Percentiles rank a stretch among this genome's conserved stretches.
phyloP scores from a whole-genome alignment of 1,140 invertebrate species.

The Scaptomyza hsui region DNA sequence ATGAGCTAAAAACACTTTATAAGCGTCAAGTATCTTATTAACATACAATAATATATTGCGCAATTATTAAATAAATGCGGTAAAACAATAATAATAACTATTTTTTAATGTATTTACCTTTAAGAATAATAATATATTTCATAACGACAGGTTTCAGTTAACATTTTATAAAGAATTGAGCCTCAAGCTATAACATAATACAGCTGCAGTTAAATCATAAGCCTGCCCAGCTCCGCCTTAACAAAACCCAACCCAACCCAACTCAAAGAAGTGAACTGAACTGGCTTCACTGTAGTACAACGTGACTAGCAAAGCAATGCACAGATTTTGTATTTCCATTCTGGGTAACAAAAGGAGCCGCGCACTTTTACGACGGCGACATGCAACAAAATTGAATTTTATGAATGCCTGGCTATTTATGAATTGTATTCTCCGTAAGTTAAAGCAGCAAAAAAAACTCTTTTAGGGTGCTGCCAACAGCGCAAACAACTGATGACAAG shows the following conservation, averaged over 20 bases:
- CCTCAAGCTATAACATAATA: slow-evolving; percentile 46
- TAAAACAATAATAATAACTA: not conserved
- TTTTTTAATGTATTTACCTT: not conserved
- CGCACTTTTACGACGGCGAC: slow-evolving; percentile 71
- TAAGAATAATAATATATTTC: slow-evolving; percentile 1
- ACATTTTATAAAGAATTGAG: slow-evolving; percentile 17
- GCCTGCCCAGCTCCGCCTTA: slow-evolving; percentile 27
- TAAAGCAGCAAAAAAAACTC: slow-evolving; percentile 46
- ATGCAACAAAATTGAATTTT: slow-evolving; percentile 83
- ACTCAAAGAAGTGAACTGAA: slow-evolving; percentile 26
- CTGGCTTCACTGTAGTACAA: slow-evolving; percentile 27
- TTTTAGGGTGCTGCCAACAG: slow-evolving; percentile 11
- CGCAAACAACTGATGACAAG: slow-evolving; percentile 58
- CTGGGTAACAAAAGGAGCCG: slow-evolving; percentile 67
- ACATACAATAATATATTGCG: not conserved
- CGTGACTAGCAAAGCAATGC: slow-evolving; percentile 79
- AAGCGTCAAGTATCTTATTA: not conserved
- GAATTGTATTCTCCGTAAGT: slow-evolving; percentile 71
- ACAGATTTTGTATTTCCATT: slow-evolving; percentile 72
- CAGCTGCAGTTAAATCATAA: slow-evolving; percentile 67
- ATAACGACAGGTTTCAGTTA: slow-evolving; percentile 9
- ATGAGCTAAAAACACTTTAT: not conserved
- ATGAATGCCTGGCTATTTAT: slow-evolving; percentile 76
- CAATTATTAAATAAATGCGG: not conserved
- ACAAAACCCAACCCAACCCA: slow-evolving; percentile 26